Base-by-base conservation (phyloP, 2,888 invertebrate genomes). In the Idaea aversata region DNA sequence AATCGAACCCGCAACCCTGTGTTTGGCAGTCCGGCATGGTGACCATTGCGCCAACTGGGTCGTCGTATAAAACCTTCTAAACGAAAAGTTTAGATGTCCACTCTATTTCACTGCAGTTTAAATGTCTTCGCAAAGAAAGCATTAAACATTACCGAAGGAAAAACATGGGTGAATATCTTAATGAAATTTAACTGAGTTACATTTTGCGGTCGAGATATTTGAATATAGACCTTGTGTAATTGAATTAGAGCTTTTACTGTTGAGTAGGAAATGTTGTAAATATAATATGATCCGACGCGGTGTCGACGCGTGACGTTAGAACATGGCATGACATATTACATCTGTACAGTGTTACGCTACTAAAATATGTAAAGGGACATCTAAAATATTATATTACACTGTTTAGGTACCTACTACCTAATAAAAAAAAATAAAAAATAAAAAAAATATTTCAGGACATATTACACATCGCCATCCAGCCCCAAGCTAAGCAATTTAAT, bases 321-420 rank as follows among this genome's bases (percentile, higher is more conserved):
- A 72, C 67, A 65, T 73, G 73, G 72, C 75, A 76, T 82, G 86
- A 86, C 76, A 77, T 81, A 85, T 84, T 75, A 77, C 86, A 85
- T 81, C 81, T 86, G 87, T 69, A 72, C 61, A 64, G 67, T 25
- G 47, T 47, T 47, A 10, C 47, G 4, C 47, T 47, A 47, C 47
- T 47, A 47, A 47, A 47, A 47, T 47, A 47, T 47, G 13, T 13
- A 47, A 13, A 47, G 13, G 13, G 13, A 47, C 13, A 47, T 7
- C 13, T 47, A 47, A 13, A 47, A 13, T 6, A 13, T 13, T 7
- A 4, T 10, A 10, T 47, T 47, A 47, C 13, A 13, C 13, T 13
- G 13, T 4, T 47, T 47, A 4, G 47, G 3, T 47, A 7, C 6
- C 6, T 38, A 38, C 47, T 47, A 47, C 47, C 13, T 13, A 47